Evolutionary conservation across 2,797 vertebrate genomes (phyloP).

Genomic region (Sebastes trivittatus): DNA sequence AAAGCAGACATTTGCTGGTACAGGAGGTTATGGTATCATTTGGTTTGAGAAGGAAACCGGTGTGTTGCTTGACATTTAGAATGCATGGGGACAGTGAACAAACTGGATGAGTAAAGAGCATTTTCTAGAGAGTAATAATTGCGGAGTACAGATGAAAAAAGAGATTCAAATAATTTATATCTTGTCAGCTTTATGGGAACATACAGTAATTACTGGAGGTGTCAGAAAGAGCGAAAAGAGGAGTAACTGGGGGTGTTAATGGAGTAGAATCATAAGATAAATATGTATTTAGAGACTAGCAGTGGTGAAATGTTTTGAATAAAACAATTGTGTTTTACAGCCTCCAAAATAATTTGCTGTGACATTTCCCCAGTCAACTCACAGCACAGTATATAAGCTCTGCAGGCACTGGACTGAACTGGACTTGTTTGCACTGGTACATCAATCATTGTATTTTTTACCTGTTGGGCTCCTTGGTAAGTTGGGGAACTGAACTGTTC

Average conservation of each 20-base stretch:
- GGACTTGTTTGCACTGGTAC: no score
- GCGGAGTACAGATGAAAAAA: neutral
- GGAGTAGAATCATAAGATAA: neutral
- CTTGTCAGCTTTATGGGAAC: neutral
- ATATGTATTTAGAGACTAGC: neutral
- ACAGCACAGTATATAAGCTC: neutral
- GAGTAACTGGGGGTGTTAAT: neutral
- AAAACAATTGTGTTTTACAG: neutral
- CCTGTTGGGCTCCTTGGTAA: neutral
- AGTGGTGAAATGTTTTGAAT: neutral
- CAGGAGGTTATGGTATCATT: neutral
- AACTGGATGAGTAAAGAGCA: neutral
- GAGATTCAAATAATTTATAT: neutral
- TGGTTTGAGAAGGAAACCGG: neutral
- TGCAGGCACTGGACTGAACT: no score
- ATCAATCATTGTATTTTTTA: neutral
- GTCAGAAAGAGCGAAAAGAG: neutral
- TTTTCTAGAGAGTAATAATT: neutral
- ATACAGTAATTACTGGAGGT: neutral
- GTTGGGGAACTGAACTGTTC: neutral
- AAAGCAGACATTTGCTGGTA: neutral
- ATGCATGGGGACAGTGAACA: neutral
- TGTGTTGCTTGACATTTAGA: constrained; percentile 15
- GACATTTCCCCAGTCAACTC: neutral
- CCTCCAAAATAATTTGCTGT: neutral